Conservation (phyloP, 2,888 invertebrate genomes). For the Leptura quadrifasciata region DNA sequence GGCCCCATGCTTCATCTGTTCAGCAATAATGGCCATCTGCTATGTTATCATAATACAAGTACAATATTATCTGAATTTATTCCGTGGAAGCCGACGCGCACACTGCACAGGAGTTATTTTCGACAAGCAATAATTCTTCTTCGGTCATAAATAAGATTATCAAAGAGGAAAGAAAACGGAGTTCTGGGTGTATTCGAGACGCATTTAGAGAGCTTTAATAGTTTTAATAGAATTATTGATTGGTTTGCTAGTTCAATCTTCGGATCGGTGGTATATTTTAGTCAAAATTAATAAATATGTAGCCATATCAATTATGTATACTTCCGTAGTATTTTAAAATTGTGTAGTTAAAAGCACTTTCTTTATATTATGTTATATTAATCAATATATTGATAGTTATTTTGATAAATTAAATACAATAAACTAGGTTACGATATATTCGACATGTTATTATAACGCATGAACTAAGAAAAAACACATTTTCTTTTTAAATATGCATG, state of each 20-base stretch:
- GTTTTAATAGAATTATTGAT: conserved; percentile 35
- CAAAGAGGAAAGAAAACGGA: conserved; percentile 43
- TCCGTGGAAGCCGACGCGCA: conserved; percentile 50
- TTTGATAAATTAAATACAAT: too few species aligned
- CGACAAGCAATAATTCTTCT: conserved; percentile 65
- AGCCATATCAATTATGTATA: too few species aligned
- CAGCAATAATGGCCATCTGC: conserved; percentile 67
- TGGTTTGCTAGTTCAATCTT: conserved; percentile 15
- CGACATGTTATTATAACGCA: too few species aligned
- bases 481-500: too few species aligned
- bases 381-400: too few species aligned
- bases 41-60: conserved; percentile 67
- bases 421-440: too few species aligned
- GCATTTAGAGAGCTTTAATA: conserved; percentile 30
- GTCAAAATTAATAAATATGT: background rate
- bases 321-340: too few species aligned
- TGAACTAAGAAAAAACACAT: too few species aligned
- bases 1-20: conserved; percentile 59
- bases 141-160: conserved; percentile 66
- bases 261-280: background rate
- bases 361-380: too few species aligned
- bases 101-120: conserved; percentile 52
- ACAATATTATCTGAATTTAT: conserved; percentile 67
- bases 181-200: conserved; percentile 33
- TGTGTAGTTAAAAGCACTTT: too few species aligned